These are phyloP conservation scores for Oreamnos americanus DNA, from an alignment of 2,113 vertebrate species.

Conservation along the genomic window DNA sequence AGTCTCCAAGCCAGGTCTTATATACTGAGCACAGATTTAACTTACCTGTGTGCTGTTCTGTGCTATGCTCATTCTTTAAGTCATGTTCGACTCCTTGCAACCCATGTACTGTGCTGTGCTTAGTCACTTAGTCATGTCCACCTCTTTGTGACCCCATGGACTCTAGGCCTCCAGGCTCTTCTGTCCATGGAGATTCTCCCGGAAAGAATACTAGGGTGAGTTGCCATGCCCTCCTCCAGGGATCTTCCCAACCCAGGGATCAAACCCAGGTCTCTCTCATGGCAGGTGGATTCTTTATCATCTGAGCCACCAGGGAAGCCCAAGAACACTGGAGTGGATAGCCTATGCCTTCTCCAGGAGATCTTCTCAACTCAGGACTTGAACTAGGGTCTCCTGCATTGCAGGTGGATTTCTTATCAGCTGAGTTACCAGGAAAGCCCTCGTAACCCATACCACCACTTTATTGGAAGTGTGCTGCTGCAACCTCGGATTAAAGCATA, in stretches of 20 bases:
- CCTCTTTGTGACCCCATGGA: neutral
- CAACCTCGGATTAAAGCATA: neutral
- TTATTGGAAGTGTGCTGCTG: neutral
- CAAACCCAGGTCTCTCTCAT: neutral
- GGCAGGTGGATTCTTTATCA: neutral
- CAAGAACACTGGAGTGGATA: neutral
- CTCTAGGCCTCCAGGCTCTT: neutral
- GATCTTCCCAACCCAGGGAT: neutral
- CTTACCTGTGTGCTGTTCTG: neutral
- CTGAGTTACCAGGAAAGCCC: neutral
- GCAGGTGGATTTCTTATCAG: neutral
- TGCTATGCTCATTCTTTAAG: neutral
- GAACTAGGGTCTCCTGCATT: neutral
- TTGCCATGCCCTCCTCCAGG: neutral
- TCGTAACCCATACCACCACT: neutral
- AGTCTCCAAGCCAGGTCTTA: neutral
- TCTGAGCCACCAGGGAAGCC: neutral
- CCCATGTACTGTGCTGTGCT: neutral
- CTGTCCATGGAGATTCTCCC: neutral
- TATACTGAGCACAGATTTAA: neutral
- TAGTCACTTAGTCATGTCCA: neutral
- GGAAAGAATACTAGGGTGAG: neutral
- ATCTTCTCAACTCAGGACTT: neutral
- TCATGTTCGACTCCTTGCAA: neutral
- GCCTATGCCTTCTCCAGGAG: neutral